Evolutionary conservation across 2,113 vertebrate genomes (phyloP).

Genomic region (Zosterops borbonicus): DNA sequence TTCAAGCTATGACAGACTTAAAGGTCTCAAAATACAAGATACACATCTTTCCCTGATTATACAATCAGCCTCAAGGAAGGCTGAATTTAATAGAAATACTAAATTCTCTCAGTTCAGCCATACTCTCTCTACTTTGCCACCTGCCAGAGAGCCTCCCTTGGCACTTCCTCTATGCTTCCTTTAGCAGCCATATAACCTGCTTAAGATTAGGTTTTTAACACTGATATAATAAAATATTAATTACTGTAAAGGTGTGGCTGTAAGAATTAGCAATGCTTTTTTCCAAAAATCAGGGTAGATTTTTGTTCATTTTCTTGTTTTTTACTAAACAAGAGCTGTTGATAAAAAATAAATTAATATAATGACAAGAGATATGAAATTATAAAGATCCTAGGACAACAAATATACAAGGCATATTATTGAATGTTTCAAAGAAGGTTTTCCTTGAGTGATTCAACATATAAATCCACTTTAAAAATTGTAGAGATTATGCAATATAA

Average conservation of each 20-base stretch:
- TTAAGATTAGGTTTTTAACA: neutral
- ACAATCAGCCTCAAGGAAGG: neutral
- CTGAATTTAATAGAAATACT: neutral
- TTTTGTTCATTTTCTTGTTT: neutral
- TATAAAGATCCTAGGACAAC: neutral
- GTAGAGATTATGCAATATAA: neutral
- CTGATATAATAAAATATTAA: neutral
- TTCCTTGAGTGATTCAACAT: neutral
- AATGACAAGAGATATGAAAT: neutral
- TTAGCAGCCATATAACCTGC: neutral
- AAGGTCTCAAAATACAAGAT: neutral
- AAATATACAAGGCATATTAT: neutral
- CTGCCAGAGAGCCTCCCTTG: neutral
- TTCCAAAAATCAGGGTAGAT: neutral
- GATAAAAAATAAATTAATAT: neutral
- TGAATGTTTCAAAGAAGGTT: neutral
- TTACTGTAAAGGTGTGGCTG: neutral
- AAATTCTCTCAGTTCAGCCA: neutral
- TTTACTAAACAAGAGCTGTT: neutral
- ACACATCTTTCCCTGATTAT: neutral
- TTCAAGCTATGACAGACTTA: neutral
- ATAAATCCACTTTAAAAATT: neutral
- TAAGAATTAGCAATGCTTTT: neutral
- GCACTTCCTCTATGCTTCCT: neutral
- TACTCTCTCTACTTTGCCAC: neutral